Evolutionary conservation across 2,888 invertebrate species (phyloP).

Genomic region (Molanna angustata): DNA sequence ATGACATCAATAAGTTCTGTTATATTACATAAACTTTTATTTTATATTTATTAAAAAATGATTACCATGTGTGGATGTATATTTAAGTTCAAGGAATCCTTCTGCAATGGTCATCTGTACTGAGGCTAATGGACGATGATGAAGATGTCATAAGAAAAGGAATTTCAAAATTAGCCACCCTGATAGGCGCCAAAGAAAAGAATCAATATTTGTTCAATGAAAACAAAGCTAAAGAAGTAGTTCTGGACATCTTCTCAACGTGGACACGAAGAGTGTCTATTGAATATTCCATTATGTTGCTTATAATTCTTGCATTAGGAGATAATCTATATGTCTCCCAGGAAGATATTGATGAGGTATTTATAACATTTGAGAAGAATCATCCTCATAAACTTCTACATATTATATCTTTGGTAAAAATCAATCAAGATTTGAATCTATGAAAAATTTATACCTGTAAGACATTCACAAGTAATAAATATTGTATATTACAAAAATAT

Average conservation of each 20-base stretch:
- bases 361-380: too few relatives aligned
- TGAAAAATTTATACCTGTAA: too few relatives aligned
- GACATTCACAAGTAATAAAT: too few relatives aligned
- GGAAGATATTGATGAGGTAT: too few relatives aligned
- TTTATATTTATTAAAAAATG: too few relatives aligned
- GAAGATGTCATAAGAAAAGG: slow-evolving; percentile 43
- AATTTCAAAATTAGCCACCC: slow-evolving; percentile 6
- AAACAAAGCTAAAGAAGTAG: slow-evolving; percentile 33
- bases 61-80: slow-evolving; percentile 14
- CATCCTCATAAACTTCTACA: too few relatives aligned
- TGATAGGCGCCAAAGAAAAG: background rate
- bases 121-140: slow-evolving; percentile 56
- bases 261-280: slow-evolving; percentile 14
- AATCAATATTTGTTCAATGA: slow-evolving; percentile 25
- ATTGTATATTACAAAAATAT: too few relatives aligned
- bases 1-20: too few relatives aligned
- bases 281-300: slow-evolving; percentile 33
- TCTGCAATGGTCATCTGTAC: slow-evolving; percentile 44
- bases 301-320: slow-evolving; percentile 40
- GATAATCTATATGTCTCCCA: too few relatives aligned
- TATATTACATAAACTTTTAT: too few relatives aligned
- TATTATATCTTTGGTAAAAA: too few relatives aligned
- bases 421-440: too few relatives aligned
- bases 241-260: slow-evolving; percentile 27
- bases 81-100: slow-evolving; percentile 42